Percentiles rank a stretch among this genome's conserved stretches.
These are phyloP conservation scores for Lepus timidus DNA, from an alignment of 2,113 vertebrate genomes.

Conservation along the genomic window DNA sequence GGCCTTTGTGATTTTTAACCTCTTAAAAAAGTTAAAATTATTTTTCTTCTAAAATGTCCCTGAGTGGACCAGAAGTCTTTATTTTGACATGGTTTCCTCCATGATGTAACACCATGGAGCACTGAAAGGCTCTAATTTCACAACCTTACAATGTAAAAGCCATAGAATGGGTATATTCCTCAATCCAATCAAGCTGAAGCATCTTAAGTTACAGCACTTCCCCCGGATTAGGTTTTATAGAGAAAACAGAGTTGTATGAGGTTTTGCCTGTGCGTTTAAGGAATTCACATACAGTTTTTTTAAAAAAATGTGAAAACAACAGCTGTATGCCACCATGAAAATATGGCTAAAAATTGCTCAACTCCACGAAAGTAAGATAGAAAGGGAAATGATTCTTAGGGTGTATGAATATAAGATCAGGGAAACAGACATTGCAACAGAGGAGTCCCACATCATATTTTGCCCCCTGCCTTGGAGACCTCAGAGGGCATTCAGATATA, in stretches of 20 bases:
- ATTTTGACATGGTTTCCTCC: not conserved
- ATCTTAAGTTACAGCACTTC: not conserved
- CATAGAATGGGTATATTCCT: not conserved
- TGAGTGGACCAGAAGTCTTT: not conserved
- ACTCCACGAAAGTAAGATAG: not conserved
- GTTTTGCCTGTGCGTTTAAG: not conserved
- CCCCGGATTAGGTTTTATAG: not conserved
- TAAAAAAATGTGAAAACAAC: not conserved
- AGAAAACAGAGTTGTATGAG: not conserved
- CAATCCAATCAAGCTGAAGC: not conserved
- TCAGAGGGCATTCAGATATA: not conserved
- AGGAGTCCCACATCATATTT: not conserved
- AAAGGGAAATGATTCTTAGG: conserved; percentile 9
- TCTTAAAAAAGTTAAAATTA: not conserved
- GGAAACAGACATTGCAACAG: not conserved
- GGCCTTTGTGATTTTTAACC: not conserved
- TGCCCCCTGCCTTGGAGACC: not conserved
- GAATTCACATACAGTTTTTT: not conserved
- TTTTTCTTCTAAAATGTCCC: not conserved
- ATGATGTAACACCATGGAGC: not conserved
- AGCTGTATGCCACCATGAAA: not conserved
- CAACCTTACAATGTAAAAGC: not conserved
- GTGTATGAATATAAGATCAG: not conserved
- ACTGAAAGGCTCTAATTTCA: not conserved
- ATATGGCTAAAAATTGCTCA: conserved; percentile 10